Evolutionary conservation across 2,888 invertebrate species (phyloP), one percentile per base, ranked within the genome.

Genomic region (Troides oblongomaculatus): DNA sequence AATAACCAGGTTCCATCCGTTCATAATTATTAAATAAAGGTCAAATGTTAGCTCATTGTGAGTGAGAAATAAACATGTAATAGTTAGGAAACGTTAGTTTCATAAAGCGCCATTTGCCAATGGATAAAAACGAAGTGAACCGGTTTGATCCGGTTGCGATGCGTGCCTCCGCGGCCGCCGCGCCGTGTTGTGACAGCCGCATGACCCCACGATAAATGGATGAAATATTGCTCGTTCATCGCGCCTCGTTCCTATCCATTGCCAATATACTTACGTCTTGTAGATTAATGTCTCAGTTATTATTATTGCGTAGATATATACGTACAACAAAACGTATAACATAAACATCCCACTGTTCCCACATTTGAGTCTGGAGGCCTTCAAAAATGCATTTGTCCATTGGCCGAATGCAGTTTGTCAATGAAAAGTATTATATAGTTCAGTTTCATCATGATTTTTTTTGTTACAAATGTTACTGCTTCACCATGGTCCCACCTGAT

Each of bases 121-220:
- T 74, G 69, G 59, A 62, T 72, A 69, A 66, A 69, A 69, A 73
- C 57, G 71, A 75, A 72, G 60, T 39, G 60, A 78, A 76, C 76
- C 73, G 65, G 77, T 75, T 74, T 5, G 46, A 74, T 67, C 74
- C 76, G 72, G 80, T 73, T 74, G 5, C 60, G 57, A 58, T 70
- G 74, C 72, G 72, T 74, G 74, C 72, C 72, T 71, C 63, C 70
- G 70, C 68, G 67, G 72, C 56, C 72, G 57, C 57, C 63, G 43
- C 18, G n/a, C 7, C 6, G 36, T 50, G 70, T 72, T 75, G 74
- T 74, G 71, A 72, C 75, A 72, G 70, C 62, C 72, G 72, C 66
- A 76, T 79, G 80, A 79, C 78, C 79, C 53, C 71, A 65, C 66
- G 78, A 78, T 79, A 78, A 74, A 60, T 57, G 61, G 59, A 74